phyloP scores from a whole-genome alignment of 2,113 vertebrate genomes.

The Eurystomus gularis region DNA sequence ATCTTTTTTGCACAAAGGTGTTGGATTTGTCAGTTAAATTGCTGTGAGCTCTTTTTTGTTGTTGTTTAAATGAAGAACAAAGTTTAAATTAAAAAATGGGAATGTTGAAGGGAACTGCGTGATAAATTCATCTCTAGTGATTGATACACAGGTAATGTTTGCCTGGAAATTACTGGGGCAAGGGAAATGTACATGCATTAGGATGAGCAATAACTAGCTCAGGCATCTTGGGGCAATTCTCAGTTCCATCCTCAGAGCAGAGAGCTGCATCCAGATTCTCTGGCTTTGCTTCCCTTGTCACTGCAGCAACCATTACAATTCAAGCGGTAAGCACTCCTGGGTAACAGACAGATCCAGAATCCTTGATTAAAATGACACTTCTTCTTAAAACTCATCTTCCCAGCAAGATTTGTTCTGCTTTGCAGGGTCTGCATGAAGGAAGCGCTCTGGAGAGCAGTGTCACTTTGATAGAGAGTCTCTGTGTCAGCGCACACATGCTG shows the following conservation, averaged over 20 bases:
- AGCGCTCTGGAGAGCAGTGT: background rate
- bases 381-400: background rate
- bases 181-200: background rate
- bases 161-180: background rate
- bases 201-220: background rate
- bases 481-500: rapidly evolving
- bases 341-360: background rate
- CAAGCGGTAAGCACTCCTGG: background rate
- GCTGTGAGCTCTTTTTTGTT: background rate
- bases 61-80: background rate
- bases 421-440: background rate
- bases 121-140: background rate
- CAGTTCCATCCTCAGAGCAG: background rate
- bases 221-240: background rate
- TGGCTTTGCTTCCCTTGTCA: background rate
- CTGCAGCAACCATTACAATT: background rate
- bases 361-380: background rate
- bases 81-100: background rate
- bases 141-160: background rate
- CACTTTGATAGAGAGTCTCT: background rate
- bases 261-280: background rate
- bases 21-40: background rate
- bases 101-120: background rate
- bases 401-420: background rate
- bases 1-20: background rate